Evolutionary conservation across 2,888 invertebrate genomes (phyloP).

Genomic region (Schizaphis graminum): DNA sequence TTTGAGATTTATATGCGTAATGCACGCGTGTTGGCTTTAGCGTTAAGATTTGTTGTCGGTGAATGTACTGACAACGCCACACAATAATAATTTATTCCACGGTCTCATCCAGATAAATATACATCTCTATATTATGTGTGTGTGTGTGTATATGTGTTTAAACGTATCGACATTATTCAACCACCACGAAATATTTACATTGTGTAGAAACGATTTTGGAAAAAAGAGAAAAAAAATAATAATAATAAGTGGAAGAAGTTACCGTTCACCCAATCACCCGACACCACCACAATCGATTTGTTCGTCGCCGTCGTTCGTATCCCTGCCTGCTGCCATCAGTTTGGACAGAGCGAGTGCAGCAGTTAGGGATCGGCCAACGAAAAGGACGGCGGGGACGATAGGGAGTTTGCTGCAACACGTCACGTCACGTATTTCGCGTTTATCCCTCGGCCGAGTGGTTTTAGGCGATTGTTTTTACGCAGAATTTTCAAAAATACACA

Average conservation of each 20-base stretch:
- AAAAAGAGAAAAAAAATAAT: not conserved
- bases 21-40: constrained; percentile 10
- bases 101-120: constrained; percentile 16
- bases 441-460: constrained; percentile 28
- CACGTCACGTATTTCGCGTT: constrained; percentile 18
- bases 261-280: constrained; percentile 27
- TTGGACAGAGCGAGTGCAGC: not conserved
- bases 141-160: not conserved
- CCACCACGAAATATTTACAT: not conserved
- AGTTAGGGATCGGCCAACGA: not conserved
- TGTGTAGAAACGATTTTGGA: not conserved
- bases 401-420: not conserved
- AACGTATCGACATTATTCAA: not conserved
- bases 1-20: constrained; percentile 19
- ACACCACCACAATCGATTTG: constrained; percentile 8
- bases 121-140: not conserved
- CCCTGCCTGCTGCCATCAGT: not conserved
- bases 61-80: constrained; percentile 19
- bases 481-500: not conserved
- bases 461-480: constrained; percentile 30
- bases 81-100: constrained; percentile 40
- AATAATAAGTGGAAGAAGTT: constrained; percentile 2
- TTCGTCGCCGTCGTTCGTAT: not conserved
- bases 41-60: constrained; percentile 44
- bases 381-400: not conserved